phyloP scores from a whole-genome alignment of 2,888 invertebrate species.

The Mesopsocus fuscifrons region DNA sequence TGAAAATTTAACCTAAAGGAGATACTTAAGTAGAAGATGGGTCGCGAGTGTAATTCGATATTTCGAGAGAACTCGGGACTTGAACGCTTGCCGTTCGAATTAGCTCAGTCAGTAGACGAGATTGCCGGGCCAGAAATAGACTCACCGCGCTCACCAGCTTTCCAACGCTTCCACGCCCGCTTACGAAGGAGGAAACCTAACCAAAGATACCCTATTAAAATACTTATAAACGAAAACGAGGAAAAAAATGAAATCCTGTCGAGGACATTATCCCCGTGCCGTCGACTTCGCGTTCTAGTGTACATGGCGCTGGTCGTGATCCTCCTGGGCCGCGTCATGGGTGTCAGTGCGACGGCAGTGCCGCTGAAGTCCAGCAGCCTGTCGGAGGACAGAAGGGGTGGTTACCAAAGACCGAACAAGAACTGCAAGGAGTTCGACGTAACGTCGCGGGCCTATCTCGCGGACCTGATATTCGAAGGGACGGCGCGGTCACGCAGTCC shows the following conservation, averaged over 20 bases:
- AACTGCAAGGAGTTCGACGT: slow-evolving; percentile 26
- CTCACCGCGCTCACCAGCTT: not conserved
- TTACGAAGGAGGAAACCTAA: slow-evolving; percentile 1
- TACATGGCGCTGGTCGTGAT: not conserved
- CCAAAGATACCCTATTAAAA: slow-evolving; percentile 5
- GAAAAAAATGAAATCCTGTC: slow-evolving; percentile 9
- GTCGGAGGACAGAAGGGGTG: not conserved
- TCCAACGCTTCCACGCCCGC: not conserved
- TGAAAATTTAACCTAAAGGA: slow-evolving; percentile 7
- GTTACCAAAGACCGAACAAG: not conserved
- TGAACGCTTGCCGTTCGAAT: not conserved
- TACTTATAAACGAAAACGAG: slow-evolving; percentile 1
- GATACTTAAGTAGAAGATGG: not conserved
- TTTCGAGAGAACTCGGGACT: not conserved
- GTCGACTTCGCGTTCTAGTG: too few species aligned
- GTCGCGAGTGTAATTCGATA: not conserved
- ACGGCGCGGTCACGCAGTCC: slow-evolving; percentile 42
- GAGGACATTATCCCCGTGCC: slow-evolving; percentile 3
- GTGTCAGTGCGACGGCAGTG: not conserved
- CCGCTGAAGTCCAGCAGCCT: not conserved
- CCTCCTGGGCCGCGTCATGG: not conserved
- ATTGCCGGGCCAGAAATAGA: not conserved
- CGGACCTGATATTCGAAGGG: slow-evolving; percentile 45
- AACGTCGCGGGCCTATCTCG: slow-evolving; percentile 40
- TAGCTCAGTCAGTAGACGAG: not conserved